Evolutionary conservation across 2,888 invertebrate species (phyloP), one percentile per base, ranked within the genome.

Genomic region (Drosophila anomelani): DNA sequence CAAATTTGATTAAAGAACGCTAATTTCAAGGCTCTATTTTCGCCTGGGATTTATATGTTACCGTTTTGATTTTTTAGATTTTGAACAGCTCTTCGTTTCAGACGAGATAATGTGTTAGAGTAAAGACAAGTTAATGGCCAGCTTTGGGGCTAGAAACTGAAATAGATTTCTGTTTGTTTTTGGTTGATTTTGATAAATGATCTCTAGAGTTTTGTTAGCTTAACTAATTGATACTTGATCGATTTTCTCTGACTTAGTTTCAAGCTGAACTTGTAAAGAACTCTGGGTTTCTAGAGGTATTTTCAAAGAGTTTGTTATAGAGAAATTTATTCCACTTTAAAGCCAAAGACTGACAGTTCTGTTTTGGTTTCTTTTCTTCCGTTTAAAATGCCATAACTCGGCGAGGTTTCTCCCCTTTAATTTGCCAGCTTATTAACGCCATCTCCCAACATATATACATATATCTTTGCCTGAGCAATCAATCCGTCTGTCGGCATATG

Each of bases 1-100:
- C 51, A 32, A 64, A 83, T 78, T 74, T 75, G 61, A 76, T 76
- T 83, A 69, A 47, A 56, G 46, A 55, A 57, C 62, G 29, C 53
- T 61, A 51, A 44, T 58, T 59, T 75, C 34, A n/a, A 23, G 26
- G 32, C 26, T 39, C 23, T 63, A 9, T 23, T 39, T 26, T 26
- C 17, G 12, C 4, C 44, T 29, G 10, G 6, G 23, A 34, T 32
- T 39, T 12, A 34, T 2, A 44, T 26, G 46, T 36, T 36, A 43
- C 56, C 20, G 56, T 46, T 49, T 66, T n/a, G 34, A 49, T 63
- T 34, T 13, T 17, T 4, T 4, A 1, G 9, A 34, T 26, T 12
- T 17, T 32, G 23, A 47, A 23, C 15, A 34, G 26, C 23, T 43
- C 34, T 34, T 39, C 12, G 4, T 13, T 41, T 34, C 13, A 23